phyloP scores from a whole-genome alignment of 23 tunicate species.

The Clavelina lepadiformis region DNA sequence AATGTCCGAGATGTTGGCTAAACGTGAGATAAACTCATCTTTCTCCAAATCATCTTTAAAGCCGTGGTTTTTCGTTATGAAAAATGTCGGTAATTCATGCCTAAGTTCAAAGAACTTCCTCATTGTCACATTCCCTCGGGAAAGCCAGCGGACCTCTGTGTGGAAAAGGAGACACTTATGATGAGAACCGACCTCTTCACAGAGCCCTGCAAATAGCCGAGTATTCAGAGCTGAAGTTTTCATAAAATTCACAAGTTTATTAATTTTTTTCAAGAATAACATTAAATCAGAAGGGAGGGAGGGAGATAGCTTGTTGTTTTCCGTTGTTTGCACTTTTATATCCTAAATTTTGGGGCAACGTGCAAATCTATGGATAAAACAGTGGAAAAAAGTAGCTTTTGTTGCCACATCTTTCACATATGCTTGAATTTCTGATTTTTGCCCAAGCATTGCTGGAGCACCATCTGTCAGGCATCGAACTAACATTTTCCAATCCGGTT shows the following conservation, averaged over 20 bases:
- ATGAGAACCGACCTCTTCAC: slow-evolving; percentile 43
- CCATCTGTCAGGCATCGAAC: slow-evolving; percentile 56
- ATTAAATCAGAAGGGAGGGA: slow-evolving; percentile 43
- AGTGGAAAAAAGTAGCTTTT: slow-evolving; percentile 32
- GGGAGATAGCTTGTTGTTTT: too few relatives aligned
- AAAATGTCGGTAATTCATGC: slow-evolving; percentile 22
- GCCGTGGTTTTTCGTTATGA: slow-evolving; percentile 30
- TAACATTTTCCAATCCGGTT: slow-evolving; percentile 45
- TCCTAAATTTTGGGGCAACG: slow-evolving; percentile 56
- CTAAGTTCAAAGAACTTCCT: slow-evolving; percentile 29
- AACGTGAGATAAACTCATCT: slow-evolving; percentile 44
- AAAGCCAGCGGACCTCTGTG: slow-evolving; percentile 44
- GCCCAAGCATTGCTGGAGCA: slow-evolving; percentile 59
- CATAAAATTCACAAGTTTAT: slow-evolving; percentile 31
- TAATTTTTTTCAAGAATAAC: slow-evolving; percentile 38
- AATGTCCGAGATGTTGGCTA: slow-evolving; percentile 65
- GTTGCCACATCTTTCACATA: slow-evolving; percentile 40
- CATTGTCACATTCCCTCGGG: slow-evolving; percentile 38
- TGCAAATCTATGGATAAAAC: slow-evolving; percentile 53
- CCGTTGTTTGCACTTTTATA: too few relatives aligned
- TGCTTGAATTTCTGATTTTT: slow-evolving; percentile 45
- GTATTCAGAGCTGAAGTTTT: slow-evolving; percentile 53
- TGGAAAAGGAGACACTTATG: slow-evolving; percentile 48
- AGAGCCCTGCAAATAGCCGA: slow-evolving; percentile 48
- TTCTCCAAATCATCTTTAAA: slow-evolving; percentile 43